Conservation (phyloP, 1,140 invertebrate genomes). For the Euura saliciscinereae region DNA sequence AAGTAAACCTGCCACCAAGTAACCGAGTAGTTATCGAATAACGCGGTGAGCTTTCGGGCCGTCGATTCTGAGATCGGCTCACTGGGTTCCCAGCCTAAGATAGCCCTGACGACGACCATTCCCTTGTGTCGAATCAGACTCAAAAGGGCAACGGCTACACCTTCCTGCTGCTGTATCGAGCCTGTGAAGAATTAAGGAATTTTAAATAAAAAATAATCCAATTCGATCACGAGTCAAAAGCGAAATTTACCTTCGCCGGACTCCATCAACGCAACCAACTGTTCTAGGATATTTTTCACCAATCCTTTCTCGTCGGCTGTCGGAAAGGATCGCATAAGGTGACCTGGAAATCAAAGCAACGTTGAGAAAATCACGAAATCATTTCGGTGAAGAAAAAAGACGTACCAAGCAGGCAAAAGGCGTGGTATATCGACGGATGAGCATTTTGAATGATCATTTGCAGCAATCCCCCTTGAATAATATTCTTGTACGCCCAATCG, state of each 20-base stretch:
- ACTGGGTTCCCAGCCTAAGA: constrained; percentile 44
- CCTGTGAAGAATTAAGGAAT: constrained; percentile 24
- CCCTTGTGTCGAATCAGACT: constrained; percentile 42
- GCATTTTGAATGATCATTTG: constrained; percentile 41
- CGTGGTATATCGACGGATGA: constrained; percentile 36
- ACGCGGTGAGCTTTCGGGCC: constrained; percentile 31
- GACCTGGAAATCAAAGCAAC: constrained; percentile 31
- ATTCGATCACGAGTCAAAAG: neutral
- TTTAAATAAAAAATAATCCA: constrained; percentile 5
- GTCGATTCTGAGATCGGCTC: constrained; percentile 23
- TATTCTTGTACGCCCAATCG: constrained; percentile 42
- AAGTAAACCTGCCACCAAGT: constrained; percentile 34
- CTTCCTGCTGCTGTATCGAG: constrained; percentile 45
- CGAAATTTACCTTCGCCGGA: constrained; percentile 36
- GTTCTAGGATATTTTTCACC: constrained; percentile 39
- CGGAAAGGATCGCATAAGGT: constrained; percentile 43
- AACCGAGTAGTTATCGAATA: constrained; percentile 26
- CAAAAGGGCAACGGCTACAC: constrained; percentile 43
- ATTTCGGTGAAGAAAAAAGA: neutral
- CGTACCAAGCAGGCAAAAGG: constrained; percentile 45
- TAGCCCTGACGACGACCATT: constrained; percentile 22
- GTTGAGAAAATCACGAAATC: neutral
- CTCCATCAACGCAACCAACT: constrained; percentile 43
- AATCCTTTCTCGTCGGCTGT: constrained; percentile 23
- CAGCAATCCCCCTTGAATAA: constrained; percentile 40